These are phyloP conservation scores for Astyanax mexicanus DNA, from an alignment of 2,797 vertebrate genomes.

Conservation along the genomic window DNA sequence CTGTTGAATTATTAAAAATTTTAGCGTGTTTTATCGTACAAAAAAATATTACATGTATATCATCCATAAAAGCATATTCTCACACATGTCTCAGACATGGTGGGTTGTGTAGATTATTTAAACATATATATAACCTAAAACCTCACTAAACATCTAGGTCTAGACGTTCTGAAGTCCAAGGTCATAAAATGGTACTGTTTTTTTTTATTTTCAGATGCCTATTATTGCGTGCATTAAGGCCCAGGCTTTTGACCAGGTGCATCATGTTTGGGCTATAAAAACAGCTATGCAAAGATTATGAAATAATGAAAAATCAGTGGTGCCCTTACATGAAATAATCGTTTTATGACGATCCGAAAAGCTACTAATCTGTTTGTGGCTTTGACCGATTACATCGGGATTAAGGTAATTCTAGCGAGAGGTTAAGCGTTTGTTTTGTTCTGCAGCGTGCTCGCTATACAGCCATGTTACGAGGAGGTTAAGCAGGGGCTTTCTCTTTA, in stretches of 20 bases:
- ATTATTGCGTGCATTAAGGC: not conserved
- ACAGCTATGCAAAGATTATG: not conserved
- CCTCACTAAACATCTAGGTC: not conserved
- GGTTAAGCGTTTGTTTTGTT: conserved; percentile 30
- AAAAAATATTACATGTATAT: too few species aligned
- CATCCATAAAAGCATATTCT: too few species aligned
- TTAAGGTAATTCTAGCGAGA: conserved; percentile 22
- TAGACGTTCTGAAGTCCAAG: not conserved
- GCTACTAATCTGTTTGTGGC: conserved; percentile 5
- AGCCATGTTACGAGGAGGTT: not conserved
- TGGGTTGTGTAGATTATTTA: not conserved
- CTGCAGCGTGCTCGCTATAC: not conserved
- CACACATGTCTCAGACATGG: too few species aligned
- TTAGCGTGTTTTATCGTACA: too few species aligned
- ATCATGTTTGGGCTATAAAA: not conserved
- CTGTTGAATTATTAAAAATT: too few species aligned
- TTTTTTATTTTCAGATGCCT: not conserved
- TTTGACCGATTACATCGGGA: conserved; percentile 20
- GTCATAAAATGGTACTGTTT: not conserved
- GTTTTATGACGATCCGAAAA: not conserved
- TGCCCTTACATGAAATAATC: not conserved
- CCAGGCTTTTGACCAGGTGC: not conserved
- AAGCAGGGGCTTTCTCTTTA: not conserved
- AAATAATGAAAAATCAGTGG: not conserved
- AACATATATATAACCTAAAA: not conserved